Evolutionary conservation across 2,113 vertebrate genomes (phyloP).

Genomic region (Madoqua kirkii): DNA sequence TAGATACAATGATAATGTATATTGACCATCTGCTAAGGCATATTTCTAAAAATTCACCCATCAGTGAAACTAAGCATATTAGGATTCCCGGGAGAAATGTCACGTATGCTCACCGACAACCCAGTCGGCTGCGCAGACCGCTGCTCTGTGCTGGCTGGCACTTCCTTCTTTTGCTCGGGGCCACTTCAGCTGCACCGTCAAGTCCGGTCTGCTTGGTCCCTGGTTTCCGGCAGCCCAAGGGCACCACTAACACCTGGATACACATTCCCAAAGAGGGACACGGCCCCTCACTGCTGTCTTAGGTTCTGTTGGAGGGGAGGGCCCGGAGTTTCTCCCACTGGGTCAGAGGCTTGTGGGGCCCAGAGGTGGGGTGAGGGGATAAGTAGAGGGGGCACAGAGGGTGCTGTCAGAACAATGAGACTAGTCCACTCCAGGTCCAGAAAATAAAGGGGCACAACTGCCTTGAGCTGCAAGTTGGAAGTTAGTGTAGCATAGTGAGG

Average conservation of each 20-base stretch:
- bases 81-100: background rate
- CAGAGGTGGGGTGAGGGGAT: background rate
- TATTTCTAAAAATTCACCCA: background rate
- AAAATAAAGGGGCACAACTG: background rate
- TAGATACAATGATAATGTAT: background rate
- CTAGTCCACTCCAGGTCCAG: background rate
- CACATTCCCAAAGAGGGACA: background rate
- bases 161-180: background rate
- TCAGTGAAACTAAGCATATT: background rate
- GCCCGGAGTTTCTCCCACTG: background rate
- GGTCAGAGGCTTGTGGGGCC: background rate
- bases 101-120: background rate
- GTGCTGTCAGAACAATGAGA: background rate
- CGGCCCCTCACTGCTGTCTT: background rate
- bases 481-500: background rate
- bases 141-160: background rate
- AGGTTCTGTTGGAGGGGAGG: background rate
- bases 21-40: background rate
- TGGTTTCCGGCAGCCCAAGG: background rate
- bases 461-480: background rate
- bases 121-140: background rate
- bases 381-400: background rate
- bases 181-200: background rate
- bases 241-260: too few relatives aligned
- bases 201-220: background rate